These are phyloP conservation scores for Terebella lapidaria DNA, from an alignment of 2,888 invertebrate genomes.

Conservation along the genomic window DNA sequence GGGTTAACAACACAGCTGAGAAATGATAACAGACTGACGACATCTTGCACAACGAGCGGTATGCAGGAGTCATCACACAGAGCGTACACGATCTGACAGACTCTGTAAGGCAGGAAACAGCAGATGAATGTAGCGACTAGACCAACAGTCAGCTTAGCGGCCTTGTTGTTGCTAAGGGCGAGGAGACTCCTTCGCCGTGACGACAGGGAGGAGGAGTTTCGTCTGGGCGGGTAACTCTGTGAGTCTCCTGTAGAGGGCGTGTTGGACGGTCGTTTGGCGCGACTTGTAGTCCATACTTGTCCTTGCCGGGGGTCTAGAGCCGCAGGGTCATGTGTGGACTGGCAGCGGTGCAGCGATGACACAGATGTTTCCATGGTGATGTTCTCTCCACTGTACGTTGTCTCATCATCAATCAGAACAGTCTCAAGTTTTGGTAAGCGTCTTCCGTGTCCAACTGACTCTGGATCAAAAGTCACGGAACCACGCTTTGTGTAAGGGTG, in stretches of 20 bases:
- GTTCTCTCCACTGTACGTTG: constrained; percentile 7
- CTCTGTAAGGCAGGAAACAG: constrained; percentile 22
- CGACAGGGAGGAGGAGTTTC: not conserved
- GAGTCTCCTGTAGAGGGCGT: not conserved
- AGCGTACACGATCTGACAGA: constrained; percentile 11
- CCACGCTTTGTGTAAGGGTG: no score
- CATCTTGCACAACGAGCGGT: constrained; percentile 3
- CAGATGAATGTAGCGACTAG: constrained; percentile 21
- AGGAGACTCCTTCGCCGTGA: not conserved
- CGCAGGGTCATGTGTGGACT: no score
- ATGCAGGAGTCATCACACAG: constrained; percentile 1
- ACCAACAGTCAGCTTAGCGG: constrained; percentile 17
- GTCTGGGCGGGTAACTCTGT: not conserved
- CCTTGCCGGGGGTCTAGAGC: no score
- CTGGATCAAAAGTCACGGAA: no score
- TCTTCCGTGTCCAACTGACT: no score
- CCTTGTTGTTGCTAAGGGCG: constrained; percentile 21
- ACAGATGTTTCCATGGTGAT: constrained; percentile 12
- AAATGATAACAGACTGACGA: constrained; percentile 9
- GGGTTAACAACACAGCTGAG: constrained; percentile 21
- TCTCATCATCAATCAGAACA: constrained; percentile 6
- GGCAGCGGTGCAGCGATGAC: no score
- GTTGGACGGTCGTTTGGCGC: not conserved
- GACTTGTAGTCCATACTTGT: no score
- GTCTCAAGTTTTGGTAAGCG: no score